phyloP scores from a whole-genome alignment of 2,113 vertebrate species.

The Sarotherodon lohbergeri region DNA sequence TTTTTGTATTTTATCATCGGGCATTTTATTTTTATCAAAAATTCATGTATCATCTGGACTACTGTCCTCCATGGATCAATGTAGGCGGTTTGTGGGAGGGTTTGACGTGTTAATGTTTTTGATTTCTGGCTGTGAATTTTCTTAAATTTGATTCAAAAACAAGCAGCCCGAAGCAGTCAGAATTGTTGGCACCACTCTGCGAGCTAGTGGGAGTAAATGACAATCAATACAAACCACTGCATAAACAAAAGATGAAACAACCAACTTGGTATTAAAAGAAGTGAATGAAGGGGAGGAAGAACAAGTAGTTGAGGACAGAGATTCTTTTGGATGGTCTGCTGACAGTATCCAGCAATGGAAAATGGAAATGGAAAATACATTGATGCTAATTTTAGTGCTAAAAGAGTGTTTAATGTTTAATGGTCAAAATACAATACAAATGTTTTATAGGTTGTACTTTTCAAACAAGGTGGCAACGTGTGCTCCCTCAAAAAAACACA shows the following conservation, averaged over 20 bases:
- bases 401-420: not conserved
- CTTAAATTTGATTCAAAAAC: slow-evolving; percentile 13
- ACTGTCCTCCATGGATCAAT: not conserved
- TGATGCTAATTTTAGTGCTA: not conserved
- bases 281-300: slow-evolving; percentile 24
- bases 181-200: slow-evolving; percentile 14
- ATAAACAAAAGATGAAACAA: slow-evolving; percentile 33
- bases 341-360: not conserved
- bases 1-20: not conserved
- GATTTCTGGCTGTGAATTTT: not conserved
- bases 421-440: not conserved
- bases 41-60: not conserved
- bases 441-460: not conserved
- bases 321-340: not conserved
- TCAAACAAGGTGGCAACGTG: not conserved
- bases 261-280: not conserved
- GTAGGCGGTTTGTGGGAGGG: slow-evolving; percentile 32
- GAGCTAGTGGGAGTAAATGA: slow-evolving; percentile 45
- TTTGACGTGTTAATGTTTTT: slow-evolving; percentile 12
- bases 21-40: slow-evolving; percentile 14
- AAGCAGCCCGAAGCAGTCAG: not conserved
- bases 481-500: not conserved
- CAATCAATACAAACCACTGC: slow-evolving; percentile 37
- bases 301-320: not conserved
- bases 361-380: slow-evolving; percentile 3